phyloP scores from a whole-genome alignment of 2,113 vertebrate species.

The Aegotheles bennettii region DNA sequence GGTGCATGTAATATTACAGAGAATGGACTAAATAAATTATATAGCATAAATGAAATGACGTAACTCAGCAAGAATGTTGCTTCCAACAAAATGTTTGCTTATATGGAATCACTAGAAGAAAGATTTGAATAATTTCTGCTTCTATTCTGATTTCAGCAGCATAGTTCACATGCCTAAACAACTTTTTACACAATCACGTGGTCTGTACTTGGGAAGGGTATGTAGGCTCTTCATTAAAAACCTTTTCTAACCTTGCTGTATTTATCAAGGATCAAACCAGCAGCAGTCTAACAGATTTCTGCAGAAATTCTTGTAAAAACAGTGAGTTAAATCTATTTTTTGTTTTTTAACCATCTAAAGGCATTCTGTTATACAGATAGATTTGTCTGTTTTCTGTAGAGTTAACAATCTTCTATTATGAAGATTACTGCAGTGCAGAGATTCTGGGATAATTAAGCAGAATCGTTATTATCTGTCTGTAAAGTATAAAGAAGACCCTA shows the following conservation, averaged over 20 bases:
- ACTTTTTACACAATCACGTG: background rate
- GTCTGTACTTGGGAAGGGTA: background rate
- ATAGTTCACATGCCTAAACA: background rate
- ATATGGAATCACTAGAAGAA: slow-evolving; percentile 24
- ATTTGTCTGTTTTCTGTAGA: background rate
- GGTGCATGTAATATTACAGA: background rate
- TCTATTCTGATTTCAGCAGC: slow-evolving; percentile 32
- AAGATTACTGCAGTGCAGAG: background rate
- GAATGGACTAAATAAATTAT: background rate
- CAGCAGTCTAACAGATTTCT: background rate
- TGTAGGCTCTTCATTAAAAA: background rate
- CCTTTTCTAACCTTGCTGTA: background rate
- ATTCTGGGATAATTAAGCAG: background rate
- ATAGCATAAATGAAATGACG: slow-evolving; percentile 22
- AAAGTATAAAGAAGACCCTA: background rate
- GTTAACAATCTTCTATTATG: background rate
- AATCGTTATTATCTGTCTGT: background rate
- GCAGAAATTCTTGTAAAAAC: background rate
- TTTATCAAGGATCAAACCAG: background rate
- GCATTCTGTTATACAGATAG: background rate
- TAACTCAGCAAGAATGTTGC: background rate
- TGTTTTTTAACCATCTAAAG: background rate
- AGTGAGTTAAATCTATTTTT: background rate
- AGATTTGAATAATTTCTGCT: slow-evolving; percentile 29
- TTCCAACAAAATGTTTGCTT: slow-evolving; percentile 46